Base-by-base conservation (phyloP, 1,140 invertebrate species). In the Pissodes strobi region DNA sequence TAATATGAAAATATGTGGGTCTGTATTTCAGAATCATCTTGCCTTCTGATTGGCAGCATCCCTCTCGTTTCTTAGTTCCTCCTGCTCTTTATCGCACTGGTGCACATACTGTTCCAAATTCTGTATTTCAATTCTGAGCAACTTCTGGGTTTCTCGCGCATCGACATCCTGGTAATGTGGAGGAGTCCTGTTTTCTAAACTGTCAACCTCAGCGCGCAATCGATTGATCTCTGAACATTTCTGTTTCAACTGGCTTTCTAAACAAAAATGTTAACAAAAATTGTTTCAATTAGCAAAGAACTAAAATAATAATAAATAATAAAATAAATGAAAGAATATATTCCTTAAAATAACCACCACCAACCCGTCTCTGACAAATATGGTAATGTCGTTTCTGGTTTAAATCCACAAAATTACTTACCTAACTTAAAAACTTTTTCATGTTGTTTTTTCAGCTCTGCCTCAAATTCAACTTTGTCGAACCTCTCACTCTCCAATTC, bases 391-490 rank as follows among this genome's bases (percentile, higher is more conserved):
- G 4, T 30, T 6, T 5, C 27, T 30, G 27, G 12, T 30, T 6
- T 30, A 5, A n/a, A n/a, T n/a, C n/a, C n/a, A n/a, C n/a, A 10
- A 39, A 39, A n/a, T 8, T 57, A 67, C 64, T 56, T 68, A 72
- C 71, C 68, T 6, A 78, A 56, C 62, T 73, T 73, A 18, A 55
- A 45, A 34, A 69, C 72, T 34, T 66, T 73, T 23, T 72, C 67
- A 12, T 71, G 63, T 37, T 72, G 70, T 52, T 60, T 6, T 27
- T 64, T 66, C 1, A 74, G 51, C 43, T 76, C 72, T 43, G 71
- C 69, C 46, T 71, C 64, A 13, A 75, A 18, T 68, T 73, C 72
- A 21, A 60, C 61, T 48, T 75, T 76, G 48, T 78, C 74, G 43
- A 68, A 70, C 13, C 72, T 69, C 62, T 75, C 72, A 8, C 64